phyloP scores from a whole-genome alignment of 1,140 invertebrate genomes.

The Adelges cooleyi region DNA sequence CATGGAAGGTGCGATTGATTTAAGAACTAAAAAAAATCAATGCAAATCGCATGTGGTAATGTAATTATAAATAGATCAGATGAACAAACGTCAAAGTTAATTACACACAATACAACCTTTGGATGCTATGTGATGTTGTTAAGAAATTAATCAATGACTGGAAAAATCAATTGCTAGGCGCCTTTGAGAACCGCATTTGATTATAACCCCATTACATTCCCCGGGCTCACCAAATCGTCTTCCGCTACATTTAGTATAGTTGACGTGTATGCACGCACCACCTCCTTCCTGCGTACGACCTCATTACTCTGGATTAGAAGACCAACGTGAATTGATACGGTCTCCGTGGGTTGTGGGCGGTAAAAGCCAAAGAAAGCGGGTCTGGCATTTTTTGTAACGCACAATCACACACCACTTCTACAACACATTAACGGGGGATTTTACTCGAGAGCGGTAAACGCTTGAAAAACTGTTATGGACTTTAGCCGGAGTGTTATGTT shows the following conservation, averaged over 20 bases:
- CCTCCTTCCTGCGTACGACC: neutral
- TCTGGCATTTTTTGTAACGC: neutral
- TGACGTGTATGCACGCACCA: neutral
- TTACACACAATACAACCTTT: no score
- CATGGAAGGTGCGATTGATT: no score
- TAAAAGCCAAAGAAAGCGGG: no score
- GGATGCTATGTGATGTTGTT: no score
- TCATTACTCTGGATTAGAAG: slow-evolving; percentile 14
- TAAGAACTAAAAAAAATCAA: no score
- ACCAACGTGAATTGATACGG: neutral
- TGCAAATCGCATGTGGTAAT: no score
- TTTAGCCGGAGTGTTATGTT: no score
- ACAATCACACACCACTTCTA: neutral
- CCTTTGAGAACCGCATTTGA: neutral
- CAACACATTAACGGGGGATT: neutral
- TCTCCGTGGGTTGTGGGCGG: neutral
- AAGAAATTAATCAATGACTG: no score
- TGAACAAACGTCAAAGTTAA: no score
- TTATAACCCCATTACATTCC: neutral
- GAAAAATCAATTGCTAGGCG: no score
- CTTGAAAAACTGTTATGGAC: no score
- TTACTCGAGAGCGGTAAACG: neutral
- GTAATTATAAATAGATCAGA: no score
- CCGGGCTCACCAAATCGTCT: neutral
- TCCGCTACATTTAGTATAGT: slow-evolving; percentile 5